A percentile compares a stretch with the other conserved stretches of the same genome.
These are phyloP conservation scores for Melanotaenia nigrans DNA, from an alignment of 2,797 vertebrate genomes.

Conservation along the genomic window DNA sequence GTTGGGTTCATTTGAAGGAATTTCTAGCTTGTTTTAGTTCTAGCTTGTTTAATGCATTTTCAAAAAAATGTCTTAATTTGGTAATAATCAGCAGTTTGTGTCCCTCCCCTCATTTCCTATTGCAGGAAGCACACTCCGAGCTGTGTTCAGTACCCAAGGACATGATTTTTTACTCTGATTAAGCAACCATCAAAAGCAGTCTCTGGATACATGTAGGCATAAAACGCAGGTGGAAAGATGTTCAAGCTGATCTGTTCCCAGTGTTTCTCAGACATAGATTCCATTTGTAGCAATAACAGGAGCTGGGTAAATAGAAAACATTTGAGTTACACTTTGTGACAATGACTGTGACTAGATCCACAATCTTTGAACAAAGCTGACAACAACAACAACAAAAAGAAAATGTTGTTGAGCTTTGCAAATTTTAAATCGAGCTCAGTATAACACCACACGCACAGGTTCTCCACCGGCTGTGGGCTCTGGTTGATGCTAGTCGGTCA, in stretches of 20 bases:
- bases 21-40: not conserved
- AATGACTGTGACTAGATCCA: not conserved
- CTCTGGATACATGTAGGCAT: not conserved
- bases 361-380: not conserved
- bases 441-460: not conserved
- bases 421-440: not conserved
- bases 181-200: not conserved
- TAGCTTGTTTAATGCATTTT: not conserved
- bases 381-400: too few species aligned
- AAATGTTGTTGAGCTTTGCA: not conserved
- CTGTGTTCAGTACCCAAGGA: not conserved
- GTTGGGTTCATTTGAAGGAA: not conserved
- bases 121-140: constrained; percentile 28
- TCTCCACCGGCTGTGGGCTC: not conserved
- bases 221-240: not conserved
- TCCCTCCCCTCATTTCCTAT: constrained; percentile 44
- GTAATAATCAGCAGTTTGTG: constrained; percentile 17
- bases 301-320: not conserved
- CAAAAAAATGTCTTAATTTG: not conserved
- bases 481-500: not conserved
- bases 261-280: not conserved
- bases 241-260: not conserved
- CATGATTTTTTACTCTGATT: not conserved
- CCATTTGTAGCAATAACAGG: not conserved
- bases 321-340: not conserved